Conservation (phyloP, 2,797 vertebrate species). For the Manis javanica region DNA sequence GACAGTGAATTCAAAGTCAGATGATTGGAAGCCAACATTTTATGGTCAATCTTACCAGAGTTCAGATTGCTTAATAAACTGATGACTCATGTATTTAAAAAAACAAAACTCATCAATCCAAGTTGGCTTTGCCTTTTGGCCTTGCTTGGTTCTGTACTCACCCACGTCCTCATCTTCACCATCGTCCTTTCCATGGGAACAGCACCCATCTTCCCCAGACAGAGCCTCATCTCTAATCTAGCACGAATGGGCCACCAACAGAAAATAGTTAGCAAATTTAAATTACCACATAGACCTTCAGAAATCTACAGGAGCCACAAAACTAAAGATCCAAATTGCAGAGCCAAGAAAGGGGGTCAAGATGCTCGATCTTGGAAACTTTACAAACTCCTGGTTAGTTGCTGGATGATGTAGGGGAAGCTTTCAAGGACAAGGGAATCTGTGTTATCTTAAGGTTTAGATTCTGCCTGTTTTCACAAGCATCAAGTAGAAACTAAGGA, state of each 20-base stretch:
- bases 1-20: not conserved
- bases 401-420: not conserved
- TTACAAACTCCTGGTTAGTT: not conserved
- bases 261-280: slow-evolving; percentile 4
- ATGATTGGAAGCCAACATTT: not conserved
- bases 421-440: not conserved
- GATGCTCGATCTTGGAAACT: not conserved
- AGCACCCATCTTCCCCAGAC: slow-evolving; percentile 76
- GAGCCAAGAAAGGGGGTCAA: not conserved
- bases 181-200: slow-evolving; percentile 67
- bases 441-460: not conserved
- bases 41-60: not conserved
- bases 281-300: not conserved
- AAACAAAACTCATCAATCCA: not conserved
- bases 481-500: not conserved
- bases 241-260: not conserved
- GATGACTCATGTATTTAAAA: not conserved
- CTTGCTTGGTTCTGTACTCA: slow-evolving; percentile 76
- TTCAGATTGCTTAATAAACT: not conserved
- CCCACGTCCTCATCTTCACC: slow-evolving; percentile 86
- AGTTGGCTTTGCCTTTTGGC: not conserved
- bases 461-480: not conserved
- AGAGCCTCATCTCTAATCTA: slow-evolving; percentile 90
- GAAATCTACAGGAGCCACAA: not conserved
- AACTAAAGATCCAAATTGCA: not conserved